A percentile compares a stretch with the other conserved stretches of the same genome.
phyloP scores from a whole-genome alignment of 2,888 invertebrate genomes.

The Beris morrisii region DNA sequence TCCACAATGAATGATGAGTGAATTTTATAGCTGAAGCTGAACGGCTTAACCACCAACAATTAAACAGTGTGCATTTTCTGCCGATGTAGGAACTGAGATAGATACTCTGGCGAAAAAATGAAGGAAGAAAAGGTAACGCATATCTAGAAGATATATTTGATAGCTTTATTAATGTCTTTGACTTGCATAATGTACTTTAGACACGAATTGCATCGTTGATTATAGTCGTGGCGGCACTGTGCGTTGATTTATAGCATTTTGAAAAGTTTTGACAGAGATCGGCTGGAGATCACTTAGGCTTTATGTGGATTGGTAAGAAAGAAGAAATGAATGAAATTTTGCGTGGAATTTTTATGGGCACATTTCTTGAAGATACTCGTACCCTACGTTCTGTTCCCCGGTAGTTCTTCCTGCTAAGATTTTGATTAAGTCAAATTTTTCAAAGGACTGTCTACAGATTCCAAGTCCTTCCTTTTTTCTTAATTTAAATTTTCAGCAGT shows the following conservation, averaged over 20 bases:
- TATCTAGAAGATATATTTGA: slow-evolving; percentile 24
- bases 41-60: not conserved
- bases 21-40: slow-evolving; percentile 28
- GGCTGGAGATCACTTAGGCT: slow-evolving; percentile 33
- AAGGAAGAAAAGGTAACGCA: not conserved
- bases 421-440: too few species aligned
- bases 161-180: slow-evolving; percentile 39
- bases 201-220: slow-evolving; percentile 35
- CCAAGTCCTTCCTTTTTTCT: too few species aligned
- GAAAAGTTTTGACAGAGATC: slow-evolving; percentile 39
- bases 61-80: not conserved
- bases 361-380: too few species aligned
- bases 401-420: too few species aligned
- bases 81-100: slow-evolving; percentile 13
- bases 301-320: too few species aligned
- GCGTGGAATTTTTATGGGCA: too few species aligned
- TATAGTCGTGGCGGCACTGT: not conserved
- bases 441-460: too few species aligned
- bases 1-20: slow-evolving; percentile 29
- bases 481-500: too few species aligned
- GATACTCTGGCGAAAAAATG: slow-evolving; percentile 17
- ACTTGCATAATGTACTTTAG: slow-evolving; percentile 36
- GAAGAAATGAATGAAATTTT: too few species aligned
- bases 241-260: slow-evolving; percentile 36
- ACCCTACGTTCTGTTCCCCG: too few species aligned